These are phyloP conservation scores for Frankliniella intonsa DNA, from an alignment of 2,888 invertebrate species.

Conservation along the genomic window DNA sequence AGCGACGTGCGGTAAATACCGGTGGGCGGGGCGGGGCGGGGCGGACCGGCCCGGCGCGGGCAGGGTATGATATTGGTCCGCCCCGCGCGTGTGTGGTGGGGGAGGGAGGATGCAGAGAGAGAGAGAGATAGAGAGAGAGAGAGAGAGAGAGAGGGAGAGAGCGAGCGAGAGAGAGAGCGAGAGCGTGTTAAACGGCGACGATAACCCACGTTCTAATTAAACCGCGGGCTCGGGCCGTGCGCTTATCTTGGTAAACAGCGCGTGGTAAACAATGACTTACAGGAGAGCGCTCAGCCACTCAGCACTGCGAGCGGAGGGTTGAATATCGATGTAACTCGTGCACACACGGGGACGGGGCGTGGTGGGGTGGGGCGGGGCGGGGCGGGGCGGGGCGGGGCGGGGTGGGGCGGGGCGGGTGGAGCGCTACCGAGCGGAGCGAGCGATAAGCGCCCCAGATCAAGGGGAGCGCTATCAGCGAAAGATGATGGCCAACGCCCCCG, in stretches of 20 bases:
- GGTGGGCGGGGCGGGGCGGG: background rate
- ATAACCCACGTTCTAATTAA: slow-evolving; percentile 24
- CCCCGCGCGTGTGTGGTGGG: background rate
- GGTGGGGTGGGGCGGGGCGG: background rate
- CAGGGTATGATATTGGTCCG: background rate
- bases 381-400: background rate
- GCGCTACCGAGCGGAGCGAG: background rate
- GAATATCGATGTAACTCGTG: too few relatives aligned
- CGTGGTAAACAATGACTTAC: slow-evolving; percentile 15
- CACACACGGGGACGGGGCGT: background rate
- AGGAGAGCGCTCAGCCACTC: background rate
- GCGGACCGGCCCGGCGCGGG: background rate
- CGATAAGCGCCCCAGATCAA: too few relatives aligned
- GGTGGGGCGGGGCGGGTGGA: background rate
- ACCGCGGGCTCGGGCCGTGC: background rate
- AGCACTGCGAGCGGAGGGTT: background rate
- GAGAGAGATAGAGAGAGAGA: background rate
- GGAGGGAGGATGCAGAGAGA: background rate
- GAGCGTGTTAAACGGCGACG: background rate
- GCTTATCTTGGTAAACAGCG: slow-evolving; percentile 7
- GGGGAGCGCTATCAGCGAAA: too few relatives aligned
- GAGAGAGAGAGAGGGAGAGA: background rate
- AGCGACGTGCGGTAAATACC: slow-evolving; percentile 5
- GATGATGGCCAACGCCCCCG: too few relatives aligned
- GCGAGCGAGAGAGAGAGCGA: background rate